phyloP scores from a whole-genome alignment of 2,888 invertebrate species.

The Cecidostiba fungosa region DNA sequence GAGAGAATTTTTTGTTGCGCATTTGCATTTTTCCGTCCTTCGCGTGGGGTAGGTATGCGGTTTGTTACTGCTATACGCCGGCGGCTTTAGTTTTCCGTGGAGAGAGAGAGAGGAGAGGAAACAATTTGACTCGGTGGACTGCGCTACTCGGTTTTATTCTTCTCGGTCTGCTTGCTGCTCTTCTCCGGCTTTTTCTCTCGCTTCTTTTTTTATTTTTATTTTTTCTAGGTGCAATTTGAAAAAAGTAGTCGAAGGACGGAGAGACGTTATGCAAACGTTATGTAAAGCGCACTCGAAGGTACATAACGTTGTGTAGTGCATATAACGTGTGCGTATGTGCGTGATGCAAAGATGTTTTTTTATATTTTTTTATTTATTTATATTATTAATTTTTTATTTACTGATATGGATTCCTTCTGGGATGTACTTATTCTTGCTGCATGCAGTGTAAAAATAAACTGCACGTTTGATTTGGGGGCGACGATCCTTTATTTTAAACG shows the following conservation, averaged over 20 bases:
- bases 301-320: conserved; percentile 15
- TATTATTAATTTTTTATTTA: background rate
- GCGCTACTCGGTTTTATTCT: background rate
- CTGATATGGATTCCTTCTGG: background rate
- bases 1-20: background rate
- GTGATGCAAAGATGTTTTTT: background rate
- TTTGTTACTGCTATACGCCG: conserved; percentile 5
- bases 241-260: conserved; percentile 43
- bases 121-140: conserved; percentile 30
- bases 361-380: background rate
- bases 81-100: conserved; percentile 15
- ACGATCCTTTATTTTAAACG: background rate
- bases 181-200: background rate
- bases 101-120: background rate
- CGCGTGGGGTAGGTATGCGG: background rate
- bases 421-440: no score
- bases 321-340: background rate
- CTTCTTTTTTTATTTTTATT: conserved; percentile 12
- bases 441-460: no score
- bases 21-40: conserved; percentile 36
- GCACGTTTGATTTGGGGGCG: no score
- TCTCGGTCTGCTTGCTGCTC: background rate
- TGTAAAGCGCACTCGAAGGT: conserved; percentile 42
- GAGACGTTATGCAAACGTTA: conserved; percentile 32
- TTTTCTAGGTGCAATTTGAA: conserved; percentile 8